Base-by-base conservation (phyloP, 2,113 vertebrate species). In the Larimichthys polyactis region DNA sequence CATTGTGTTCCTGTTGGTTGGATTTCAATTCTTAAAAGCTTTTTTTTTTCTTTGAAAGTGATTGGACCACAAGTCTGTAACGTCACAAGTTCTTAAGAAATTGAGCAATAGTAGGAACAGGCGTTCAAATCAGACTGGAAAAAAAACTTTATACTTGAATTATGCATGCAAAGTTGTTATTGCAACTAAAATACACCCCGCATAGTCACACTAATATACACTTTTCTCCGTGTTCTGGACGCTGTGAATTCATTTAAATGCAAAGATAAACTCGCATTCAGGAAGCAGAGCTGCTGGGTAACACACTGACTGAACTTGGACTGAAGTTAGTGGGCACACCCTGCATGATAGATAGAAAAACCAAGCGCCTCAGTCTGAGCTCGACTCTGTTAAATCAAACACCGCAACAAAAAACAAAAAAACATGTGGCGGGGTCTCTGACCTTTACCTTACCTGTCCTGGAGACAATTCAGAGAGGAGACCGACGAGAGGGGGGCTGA, bases 271-370 rank as follows among this genome's bases (percentile, higher is more conserved):
- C 16, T 62, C 9, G 4, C n/a, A 10, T 15, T 63, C 32, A 72
- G 78, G 75, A 85, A 86, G 67, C 44, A 24, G 11, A 48, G 6
- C 3, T 29, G n/a, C 3, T 29, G n/a, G 22, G 52, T 43, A 20
- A 67, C 54, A 67, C 54, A 58, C 22, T 22, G 29, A 66, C 24
- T 20, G 46, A 66, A 81, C 20, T 71, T 75, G 63, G 65, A 24
- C 2, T 60, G 22, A 60, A 69, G 67, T 78, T 19, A 3, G 29
- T 0, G 67, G 90, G 20, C 90, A 89, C 91, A 87, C 91, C 91
- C 90, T 84, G 48, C 66, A 49, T 2, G 27, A 27, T 27, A 27
- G 11, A 67, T 55, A 52, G 22, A n/a, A 16, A 14, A 20, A 20
- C 20, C 52, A 2, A 5, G 48, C 15, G 66, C 58, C 20, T 15